Evolutionary conservation across 1,140 invertebrate species (phyloP).

Genomic region (Rhopalosiphum padi): DNA sequence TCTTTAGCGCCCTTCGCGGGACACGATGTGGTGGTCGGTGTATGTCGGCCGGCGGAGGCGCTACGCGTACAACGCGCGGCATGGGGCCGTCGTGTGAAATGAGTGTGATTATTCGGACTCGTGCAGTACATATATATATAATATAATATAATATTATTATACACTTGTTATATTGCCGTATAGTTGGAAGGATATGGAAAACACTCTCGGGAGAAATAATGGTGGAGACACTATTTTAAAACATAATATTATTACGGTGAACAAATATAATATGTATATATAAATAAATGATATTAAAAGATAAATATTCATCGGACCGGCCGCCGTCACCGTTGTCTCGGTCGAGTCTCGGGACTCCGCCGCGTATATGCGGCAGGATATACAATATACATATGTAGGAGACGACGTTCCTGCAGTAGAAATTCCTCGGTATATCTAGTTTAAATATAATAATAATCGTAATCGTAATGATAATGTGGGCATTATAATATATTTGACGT

Average conservation of each 20-base stretch:
- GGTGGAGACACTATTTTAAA: constrained; percentile 31
- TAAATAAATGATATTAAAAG: constrained; percentile 35
- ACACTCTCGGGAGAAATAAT: constrained; percentile 35
- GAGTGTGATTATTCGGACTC: constrained; percentile 45
- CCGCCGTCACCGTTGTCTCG: background rate
- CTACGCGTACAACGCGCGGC: background rate
- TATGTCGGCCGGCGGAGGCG: background rate
- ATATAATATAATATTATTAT: background rate
- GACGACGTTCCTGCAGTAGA: constrained; percentile 1
- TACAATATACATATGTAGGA: background rate
- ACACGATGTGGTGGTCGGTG: background rate
- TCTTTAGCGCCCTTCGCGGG: background rate
- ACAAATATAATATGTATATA: background rate
- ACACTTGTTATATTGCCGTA: constrained; percentile 1
- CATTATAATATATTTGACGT: constrained; percentile 58
- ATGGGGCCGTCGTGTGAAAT: constrained; percentile 34
- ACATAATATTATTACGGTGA: constrained; percentile 4
- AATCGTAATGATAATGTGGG: constrained; percentile 56
- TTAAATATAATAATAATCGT: constrained; percentile 54
- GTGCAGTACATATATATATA: background rate
- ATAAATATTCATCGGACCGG: constrained; percentile 42
- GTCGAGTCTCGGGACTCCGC: background rate
- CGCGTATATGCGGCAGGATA: background rate
- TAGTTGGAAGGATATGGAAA: background rate
- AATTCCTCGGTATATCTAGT: constrained; percentile 46